Evolutionary conservation across 23 tunicate genomes (phyloP).

Genomic region (Ciona savignyi): DNA sequence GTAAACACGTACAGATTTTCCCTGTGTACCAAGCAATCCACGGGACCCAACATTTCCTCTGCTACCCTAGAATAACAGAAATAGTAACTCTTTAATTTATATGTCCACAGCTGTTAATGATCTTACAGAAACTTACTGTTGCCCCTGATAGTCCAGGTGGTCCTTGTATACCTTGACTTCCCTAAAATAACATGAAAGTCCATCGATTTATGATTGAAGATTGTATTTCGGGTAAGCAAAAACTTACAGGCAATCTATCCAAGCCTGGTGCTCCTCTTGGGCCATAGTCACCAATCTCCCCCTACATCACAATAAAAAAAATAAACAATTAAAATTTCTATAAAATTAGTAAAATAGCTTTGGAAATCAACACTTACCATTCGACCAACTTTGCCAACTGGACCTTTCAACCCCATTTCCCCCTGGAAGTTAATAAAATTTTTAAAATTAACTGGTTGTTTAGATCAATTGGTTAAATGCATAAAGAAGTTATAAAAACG

Average conservation of each 20-base stretch:
- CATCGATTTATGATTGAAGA: too few relatives aligned
- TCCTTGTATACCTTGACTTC: neutral
- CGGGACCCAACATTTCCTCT: neutral
- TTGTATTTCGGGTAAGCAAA: too few relatives aligned
- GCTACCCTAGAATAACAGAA: neutral
- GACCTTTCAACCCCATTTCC: neutral
- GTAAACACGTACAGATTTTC: neutral
- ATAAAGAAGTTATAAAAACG: too few relatives aligned
- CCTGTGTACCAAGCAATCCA: neutral
- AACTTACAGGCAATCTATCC: neutral
- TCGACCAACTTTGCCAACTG: neutral
- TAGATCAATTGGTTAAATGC: too few relatives aligned
- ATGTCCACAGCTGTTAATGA: neutral
- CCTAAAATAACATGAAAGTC: neutral
- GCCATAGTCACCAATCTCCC: neutral
- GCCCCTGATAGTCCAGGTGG: neutral
- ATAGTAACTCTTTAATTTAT: neutral
- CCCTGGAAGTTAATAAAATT: neutral
- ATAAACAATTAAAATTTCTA: too few relatives aligned
- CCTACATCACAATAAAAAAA: neutral
- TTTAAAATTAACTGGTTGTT: too few relatives aligned
- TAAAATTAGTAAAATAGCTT: too few relatives aligned
- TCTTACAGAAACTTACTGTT: constrained; percentile 1
- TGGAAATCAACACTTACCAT: too few relatives aligned
- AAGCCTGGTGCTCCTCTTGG: neutral